These are phyloP conservation scores for Gasteruption jaculator DNA, from an alignment of 2,888 invertebrate genomes.

Conservation along the genomic window DNA sequence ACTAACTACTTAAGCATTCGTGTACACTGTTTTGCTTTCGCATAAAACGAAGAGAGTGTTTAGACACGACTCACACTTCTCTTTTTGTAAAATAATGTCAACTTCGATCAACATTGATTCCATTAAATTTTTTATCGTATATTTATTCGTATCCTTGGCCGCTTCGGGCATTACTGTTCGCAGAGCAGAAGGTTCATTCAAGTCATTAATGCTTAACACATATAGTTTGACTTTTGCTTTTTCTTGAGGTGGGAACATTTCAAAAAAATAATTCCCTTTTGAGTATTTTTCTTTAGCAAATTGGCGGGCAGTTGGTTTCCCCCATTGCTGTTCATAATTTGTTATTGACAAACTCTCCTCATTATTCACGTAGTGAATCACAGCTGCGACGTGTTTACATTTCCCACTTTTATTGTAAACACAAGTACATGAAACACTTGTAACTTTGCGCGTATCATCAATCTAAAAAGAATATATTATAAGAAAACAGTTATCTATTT, in stretches of 20 bases:
- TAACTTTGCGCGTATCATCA: constrained; percentile 15
- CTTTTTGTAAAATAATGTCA: constrained; percentile 17
- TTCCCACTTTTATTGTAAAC: constrained; percentile 23
- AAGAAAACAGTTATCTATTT: too few species aligned
- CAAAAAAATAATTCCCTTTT: constrained; percentile 18
- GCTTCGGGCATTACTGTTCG: constrained; percentile 12
- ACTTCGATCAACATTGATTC: constrained; percentile 17
- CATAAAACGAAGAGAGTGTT: constrained; percentile 14
- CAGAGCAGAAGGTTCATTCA: constrained; percentile 12
- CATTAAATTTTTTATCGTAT: constrained; percentile 17
- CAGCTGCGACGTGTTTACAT: constrained; percentile 21
- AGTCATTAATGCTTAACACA: constrained; percentile 6
- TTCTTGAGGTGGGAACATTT: constrained; percentile 18
- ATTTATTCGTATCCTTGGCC: constrained; percentile 9
- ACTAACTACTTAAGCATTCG: constrained; percentile 8
- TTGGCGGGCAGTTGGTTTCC: constrained; percentile 21
- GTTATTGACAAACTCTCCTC: constrained; percentile 21
- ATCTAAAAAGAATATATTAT: constrained; percentile 17
- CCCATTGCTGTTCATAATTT: constrained; percentile 22
- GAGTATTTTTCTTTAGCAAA: constrained; percentile 23
- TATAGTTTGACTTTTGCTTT: constrained; percentile 1
- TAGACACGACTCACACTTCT: constrained; percentile 16
- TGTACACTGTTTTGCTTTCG: constrained; percentile 13
- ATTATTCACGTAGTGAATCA: constrained; percentile 20
- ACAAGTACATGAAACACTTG: constrained; percentile 19